These are phyloP conservation scores for Menidia menidia DNA, from an alignment of 2,797 vertebrate species.

Conservation along the genomic window DNA sequence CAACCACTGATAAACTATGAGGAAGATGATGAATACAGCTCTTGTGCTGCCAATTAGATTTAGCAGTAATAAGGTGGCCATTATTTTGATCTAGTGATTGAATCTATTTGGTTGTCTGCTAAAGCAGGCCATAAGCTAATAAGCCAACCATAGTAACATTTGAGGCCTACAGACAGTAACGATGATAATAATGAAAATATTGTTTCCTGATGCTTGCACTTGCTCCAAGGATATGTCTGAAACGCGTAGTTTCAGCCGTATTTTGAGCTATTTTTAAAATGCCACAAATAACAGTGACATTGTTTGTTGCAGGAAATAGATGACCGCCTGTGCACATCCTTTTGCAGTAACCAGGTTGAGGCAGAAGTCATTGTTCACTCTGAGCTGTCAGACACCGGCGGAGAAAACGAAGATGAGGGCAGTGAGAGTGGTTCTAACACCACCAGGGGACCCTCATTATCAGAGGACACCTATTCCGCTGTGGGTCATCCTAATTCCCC, in stretches of 20 bases:
- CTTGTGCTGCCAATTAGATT: background rate
- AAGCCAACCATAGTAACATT: background rate
- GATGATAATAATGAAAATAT: too few species aligned
- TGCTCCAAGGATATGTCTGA: background rate
- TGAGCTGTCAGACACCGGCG: conserved; percentile 86
- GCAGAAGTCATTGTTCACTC: conserved; percentile 97
- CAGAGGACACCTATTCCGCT: conserved; percentile 61
- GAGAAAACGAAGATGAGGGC: conserved; percentile 50
- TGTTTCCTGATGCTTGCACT: background rate
- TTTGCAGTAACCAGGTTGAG: conserved; percentile 89
- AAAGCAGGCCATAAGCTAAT: background rate
- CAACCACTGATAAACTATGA: background rate
- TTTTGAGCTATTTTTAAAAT: background rate
- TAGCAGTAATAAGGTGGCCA: background rate
- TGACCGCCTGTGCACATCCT: conserved; percentile 75
- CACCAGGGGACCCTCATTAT: conserved; percentile 66
- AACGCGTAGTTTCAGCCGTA: background rate
- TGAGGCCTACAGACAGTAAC: too few species aligned
- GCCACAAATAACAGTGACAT: conserved; percentile 20
- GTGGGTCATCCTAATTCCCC: conserved; percentile 43
- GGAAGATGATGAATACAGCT: accelerated
- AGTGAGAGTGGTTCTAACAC: conserved; percentile 50
- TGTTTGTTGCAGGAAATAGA: conserved; percentile 79
- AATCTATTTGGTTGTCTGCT: background rate
- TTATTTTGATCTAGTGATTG: background rate